These are phyloP conservation scores for Capricornis sumatraensis DNA, from an alignment of 2,113 vertebrate species.

Conservation along the genomic window DNA sequence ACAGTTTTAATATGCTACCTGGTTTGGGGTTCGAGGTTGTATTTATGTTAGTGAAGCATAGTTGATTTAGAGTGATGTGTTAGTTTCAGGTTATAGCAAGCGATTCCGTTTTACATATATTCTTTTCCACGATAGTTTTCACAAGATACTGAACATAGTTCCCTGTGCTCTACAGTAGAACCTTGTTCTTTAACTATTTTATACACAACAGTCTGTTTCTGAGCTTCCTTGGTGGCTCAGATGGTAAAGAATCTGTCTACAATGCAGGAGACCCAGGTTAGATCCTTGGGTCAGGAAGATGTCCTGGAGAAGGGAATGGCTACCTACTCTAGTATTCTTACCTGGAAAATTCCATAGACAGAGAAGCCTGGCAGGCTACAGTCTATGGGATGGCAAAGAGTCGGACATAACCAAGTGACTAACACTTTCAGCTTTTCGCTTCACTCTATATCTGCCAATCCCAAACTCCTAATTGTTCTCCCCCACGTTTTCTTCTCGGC, in stretches of 20 bases:
- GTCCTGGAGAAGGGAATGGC: not conserved
- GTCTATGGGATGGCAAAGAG: not conserved
- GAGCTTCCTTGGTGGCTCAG: not conserved
- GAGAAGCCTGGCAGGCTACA: not conserved
- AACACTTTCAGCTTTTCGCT: not conserved
- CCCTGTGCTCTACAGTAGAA: not conserved
- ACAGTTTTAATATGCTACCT: not conserved
- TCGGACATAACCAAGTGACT: fast-evolving
- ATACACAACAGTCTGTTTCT: not conserved
- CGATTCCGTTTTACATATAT: not conserved
- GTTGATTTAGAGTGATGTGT: not conserved
- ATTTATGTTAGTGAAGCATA: not conserved
- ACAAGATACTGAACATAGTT: not conserved
- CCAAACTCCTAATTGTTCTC: not conserved
- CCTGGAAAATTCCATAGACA: not conserved
- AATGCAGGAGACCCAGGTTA: not conserved
- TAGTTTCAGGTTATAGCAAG: not conserved
- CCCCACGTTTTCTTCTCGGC: not conserved
- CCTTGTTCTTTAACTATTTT: not conserved
- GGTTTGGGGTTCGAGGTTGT: not conserved
- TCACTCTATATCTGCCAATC: not conserved
- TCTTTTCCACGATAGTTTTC: not conserved
- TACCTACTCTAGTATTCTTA: not conserved
- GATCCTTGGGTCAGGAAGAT: not conserved
- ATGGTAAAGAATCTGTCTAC: not conserved